These are phyloP conservation scores for Drosophila ficusphila DNA, from an alignment of 1,140 invertebrate species.

Conservation along the genomic window DNA sequence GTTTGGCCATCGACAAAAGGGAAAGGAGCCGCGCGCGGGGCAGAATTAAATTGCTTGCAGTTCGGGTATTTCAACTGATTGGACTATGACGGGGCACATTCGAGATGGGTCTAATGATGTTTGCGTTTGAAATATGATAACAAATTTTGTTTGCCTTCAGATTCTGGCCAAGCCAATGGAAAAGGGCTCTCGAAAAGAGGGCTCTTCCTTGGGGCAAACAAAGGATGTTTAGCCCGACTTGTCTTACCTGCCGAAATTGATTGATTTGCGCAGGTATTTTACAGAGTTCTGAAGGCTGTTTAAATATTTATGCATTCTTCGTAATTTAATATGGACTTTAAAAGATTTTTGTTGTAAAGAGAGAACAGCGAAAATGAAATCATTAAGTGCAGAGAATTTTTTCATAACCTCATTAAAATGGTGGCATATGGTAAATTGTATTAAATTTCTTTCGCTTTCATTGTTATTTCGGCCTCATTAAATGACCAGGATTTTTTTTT, in stretches of 20 bases:
- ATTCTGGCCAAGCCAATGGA: neutral
- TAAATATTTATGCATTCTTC: neutral
- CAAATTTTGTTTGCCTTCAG: conserved; percentile 35
- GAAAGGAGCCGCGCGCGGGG: neutral
- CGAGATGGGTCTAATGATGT: conserved; percentile 41
- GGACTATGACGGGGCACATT: conserved; percentile 41
- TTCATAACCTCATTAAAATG: too few relatives aligned
- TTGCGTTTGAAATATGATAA: conserved; percentile 46
- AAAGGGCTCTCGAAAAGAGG: neutral
- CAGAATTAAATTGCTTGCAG: conserved; percentile 26
- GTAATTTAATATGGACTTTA: too few relatives aligned
- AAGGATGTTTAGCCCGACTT: neutral
- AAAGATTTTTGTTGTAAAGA: too few relatives aligned
- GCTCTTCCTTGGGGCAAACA: neutral
- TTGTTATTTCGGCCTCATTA: too few relatives aligned
- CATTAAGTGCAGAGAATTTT: too few relatives aligned
- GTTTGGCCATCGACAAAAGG: conserved; percentile 20
- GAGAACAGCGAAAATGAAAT: too few relatives aligned
- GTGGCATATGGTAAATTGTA: too few relatives aligned
- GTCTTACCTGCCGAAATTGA: neutral
- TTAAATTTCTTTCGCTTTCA: too few relatives aligned
- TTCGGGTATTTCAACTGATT: conserved; percentile 32
- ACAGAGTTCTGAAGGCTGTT: neutral
- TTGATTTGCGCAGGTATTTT: neutral
- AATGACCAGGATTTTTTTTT: too few relatives aligned